A percentile compares a stretch with the other conserved stretches of the same genome.
Evolutionary conservation across 2,113 vertebrate species (phyloP).

Genomic region (Alaudala cheleensis): DNA sequence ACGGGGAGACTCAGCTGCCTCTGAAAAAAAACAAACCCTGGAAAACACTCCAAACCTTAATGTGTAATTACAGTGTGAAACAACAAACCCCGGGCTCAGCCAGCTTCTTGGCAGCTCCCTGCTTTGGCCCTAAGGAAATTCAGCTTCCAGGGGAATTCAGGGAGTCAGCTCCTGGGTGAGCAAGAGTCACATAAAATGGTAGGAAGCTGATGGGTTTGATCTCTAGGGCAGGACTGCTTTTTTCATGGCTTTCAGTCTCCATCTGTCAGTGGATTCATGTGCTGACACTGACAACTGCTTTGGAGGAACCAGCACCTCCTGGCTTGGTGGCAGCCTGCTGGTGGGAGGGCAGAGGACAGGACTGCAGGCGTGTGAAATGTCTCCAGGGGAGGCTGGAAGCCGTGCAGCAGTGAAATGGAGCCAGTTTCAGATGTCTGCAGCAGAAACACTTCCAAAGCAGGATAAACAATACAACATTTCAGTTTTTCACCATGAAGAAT

Average conservation of each 20-base stretch:
- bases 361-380: neutral
- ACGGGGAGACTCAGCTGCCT: neutral
- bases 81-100: neutral
- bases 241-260: slow-evolving; percentile 38
- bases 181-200: neutral
- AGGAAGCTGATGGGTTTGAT: slow-evolving; percentile 20
- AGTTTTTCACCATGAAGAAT: neutral
- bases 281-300: slow-evolving; percentile 43
- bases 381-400: slow-evolving; percentile 42
- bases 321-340: slow-evolving; percentile 54
- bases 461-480: slow-evolving; percentile 15
- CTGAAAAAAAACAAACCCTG: neutral
- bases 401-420: slow-evolving; percentile 10
- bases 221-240: neutral
- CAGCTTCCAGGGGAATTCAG: neutral
- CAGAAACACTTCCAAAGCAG: slow-evolving; percentile 3
- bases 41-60: slow-evolving; percentile 21
- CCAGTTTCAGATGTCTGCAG: slow-evolving; percentile 44
- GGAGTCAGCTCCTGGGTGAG: neutral
- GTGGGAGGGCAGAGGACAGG: slow-evolving; percentile 44
- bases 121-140: slow-evolving; percentile 5
- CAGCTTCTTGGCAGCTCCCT: slow-evolving; percentile 8
- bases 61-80: slow-evolving; percentile 58
- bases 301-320: slow-evolving; percentile 40
- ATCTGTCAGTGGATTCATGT: slow-evolving; percentile 49